These are phyloP conservation scores for Prolemur simus DNA, from an alignment of 2,113 vertebrate species.

Conservation along the genomic window DNA sequence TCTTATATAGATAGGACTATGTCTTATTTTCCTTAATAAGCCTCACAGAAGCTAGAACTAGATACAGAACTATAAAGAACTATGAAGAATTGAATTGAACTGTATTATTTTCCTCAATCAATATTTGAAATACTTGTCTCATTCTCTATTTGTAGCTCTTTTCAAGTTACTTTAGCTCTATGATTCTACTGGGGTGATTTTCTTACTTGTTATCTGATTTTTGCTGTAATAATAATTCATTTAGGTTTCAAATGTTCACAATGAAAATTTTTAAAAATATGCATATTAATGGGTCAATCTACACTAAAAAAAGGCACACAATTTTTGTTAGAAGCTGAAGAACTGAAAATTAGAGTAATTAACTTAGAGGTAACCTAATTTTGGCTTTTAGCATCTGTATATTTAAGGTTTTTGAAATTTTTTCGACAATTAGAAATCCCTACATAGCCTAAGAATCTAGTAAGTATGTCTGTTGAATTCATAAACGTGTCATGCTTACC, in stretches of 20 bases:
- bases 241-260: constrained; percentile 16
- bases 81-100: neutral
- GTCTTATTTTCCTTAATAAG: neutral
- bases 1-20: neutral
- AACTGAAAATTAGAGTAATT: constrained; percentile 57
- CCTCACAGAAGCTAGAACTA: neutral
- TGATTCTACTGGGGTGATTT: neutral
- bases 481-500: constrained; percentile 56
- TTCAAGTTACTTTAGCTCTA: constrained; percentile 1
- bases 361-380: constrained; percentile 64
- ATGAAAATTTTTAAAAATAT: constrained; percentile 21
- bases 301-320: neutral
- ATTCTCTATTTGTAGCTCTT: neutral
- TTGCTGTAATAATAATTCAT: neutral
- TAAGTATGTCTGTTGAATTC: neutral
- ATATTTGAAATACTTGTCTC: constrained; percentile 2
- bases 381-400: constrained; percentile 46
- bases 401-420: constrained; percentile 52
- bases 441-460: constrained; percentile 47
- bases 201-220: constrained; percentile 4
- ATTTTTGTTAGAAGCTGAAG: constrained; percentile 63
- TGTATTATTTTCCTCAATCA: neutral
- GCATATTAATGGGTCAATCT: constrained; percentile 47
- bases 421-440: constrained; percentile 68
- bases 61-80: neutral